Conservation (phyloP, 2,888 invertebrate species). For the Scaptomyza reducta region DNA sequence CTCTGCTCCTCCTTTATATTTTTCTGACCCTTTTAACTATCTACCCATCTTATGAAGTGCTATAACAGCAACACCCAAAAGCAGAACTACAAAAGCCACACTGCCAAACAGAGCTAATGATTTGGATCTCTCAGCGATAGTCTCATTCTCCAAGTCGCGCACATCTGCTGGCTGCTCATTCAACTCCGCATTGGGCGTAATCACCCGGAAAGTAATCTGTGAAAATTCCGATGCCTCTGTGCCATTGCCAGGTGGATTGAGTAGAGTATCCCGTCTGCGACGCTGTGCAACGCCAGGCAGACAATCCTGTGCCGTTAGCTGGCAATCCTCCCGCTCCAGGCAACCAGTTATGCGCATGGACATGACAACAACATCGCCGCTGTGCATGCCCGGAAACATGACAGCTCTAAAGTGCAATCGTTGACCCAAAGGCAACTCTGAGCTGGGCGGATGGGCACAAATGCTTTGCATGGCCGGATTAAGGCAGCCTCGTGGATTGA, state of each 20-base stretch:
- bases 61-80: conserved; percentile 67
- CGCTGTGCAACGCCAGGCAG: conserved; percentile 60
- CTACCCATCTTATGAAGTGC: conserved; percentile 65
- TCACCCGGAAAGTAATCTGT: conserved; percentile 80
- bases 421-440: conserved; percentile 84
- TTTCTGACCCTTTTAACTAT: conserved; percentile 20
- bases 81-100: conserved; percentile 71
- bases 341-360: conserved; percentile 86
- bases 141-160: neutral
- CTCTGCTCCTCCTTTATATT: neutral
- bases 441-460: conserved; percentile 84
- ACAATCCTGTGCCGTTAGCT: conserved; percentile 76
- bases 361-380: conserved; percentile 86
- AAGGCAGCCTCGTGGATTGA: conserved; percentile 85
- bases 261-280: conserved; percentile 57
- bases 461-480: conserved; percentile 84
- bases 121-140: conserved; percentile 13
- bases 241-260: conserved; percentile 32
- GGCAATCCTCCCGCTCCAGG: conserved; percentile 85
- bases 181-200: conserved; percentile 53
- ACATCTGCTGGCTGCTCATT: conserved; percentile 17
- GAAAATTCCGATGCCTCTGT: conserved; percentile 81
- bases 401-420: conserved; percentile 85
- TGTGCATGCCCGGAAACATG: conserved; percentile 86
- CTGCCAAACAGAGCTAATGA: conserved; percentile 62